Evolutionary conservation across 1,140 invertebrate species (phyloP), one percentile per base, ranked within the genome.

Genomic region (Drosophila fuyamai): DNA sequence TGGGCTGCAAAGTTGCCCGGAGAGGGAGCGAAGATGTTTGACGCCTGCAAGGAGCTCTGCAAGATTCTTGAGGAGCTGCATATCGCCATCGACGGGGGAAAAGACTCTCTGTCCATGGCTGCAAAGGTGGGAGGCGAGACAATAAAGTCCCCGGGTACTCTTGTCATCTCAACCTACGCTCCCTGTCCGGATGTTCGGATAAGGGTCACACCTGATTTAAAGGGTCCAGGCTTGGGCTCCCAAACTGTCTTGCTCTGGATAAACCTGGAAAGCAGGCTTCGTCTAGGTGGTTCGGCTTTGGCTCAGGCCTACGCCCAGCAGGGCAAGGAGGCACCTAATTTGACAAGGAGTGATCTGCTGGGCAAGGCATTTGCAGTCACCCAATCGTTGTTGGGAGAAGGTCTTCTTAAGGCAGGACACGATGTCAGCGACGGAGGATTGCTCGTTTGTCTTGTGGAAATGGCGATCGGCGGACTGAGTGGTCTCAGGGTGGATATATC

Each of bases 91-190:
- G 98, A 99, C 93, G 98, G 98, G 14, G 98, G 98, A 14, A 99
- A 99, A 93, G 98, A 99, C 93, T 99, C 98, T 0, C 93, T 99
- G 0, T 99, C 98, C 71, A 99, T 99, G 98, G 97, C 98, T 16
- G 98, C 98, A 0, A 94, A 97, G 79, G 96, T 98, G 5, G 93
- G 92, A 12, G 94, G 94, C 7, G 93, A 95, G 18, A 95, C 96
- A 4, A 95, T 99, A 0, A 98, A 98, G 93, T 96, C 98, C 12
- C 98, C 98, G 4, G 97, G 98, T 29, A 98, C 98, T 12, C 93
- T 99, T 6, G 98, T 99, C 0, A 95, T 99, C 16, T 99, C 98
- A 2, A 96, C 96, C 0, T 99, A 99, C 93, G 98, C 97, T 0
- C 97, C 97, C 0, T 99, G 98, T 93, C 96, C 96, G 0, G 97